These are phyloP conservation scores for Tenthredo amoena DNA, from an alignment of 2,888 invertebrate species.

Conservation along the genomic window DNA sequence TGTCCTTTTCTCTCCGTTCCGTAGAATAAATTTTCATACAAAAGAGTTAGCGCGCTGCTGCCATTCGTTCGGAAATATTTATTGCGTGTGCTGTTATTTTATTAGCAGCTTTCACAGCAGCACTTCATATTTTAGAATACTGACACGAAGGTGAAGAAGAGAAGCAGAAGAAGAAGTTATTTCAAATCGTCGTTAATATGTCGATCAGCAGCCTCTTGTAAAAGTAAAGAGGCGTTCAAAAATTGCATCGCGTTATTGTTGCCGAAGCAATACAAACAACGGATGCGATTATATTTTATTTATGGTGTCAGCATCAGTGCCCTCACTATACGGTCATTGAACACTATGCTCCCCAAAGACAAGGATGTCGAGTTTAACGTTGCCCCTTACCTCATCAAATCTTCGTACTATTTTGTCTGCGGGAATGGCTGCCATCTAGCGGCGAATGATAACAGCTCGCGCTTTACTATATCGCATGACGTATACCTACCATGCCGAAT, in stretches of 20 bases:
- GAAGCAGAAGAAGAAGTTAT: not conserved
- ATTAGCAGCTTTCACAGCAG: not conserved
- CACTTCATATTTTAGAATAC: not conserved
- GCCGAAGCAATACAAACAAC: constrained; percentile 75
- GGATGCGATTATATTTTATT: constrained; percentile 81
- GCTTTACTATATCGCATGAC: not conserved
- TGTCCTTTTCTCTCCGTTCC: not conserved
- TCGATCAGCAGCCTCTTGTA: constrained; percentile 69
- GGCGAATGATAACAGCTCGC: constrained; percentile 27
- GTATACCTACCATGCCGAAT: not conserved
- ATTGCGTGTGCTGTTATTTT: not conserved
- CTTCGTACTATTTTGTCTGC: constrained; percentile 48
- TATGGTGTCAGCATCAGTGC: constrained; percentile 90
- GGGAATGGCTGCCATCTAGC: constrained; percentile 67
- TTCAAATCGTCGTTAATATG: not conserved
- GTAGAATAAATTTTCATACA: not conserved
- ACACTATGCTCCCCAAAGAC: constrained; percentile 93
- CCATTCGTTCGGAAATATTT: not conserved
- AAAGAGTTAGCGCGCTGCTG: not conserved
- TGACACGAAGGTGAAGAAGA: not conserved
- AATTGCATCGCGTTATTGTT: constrained; percentile 86
- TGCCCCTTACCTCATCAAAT: constrained; percentile 50
- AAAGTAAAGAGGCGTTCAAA: constrained; percentile 89
- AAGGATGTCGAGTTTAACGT: constrained; percentile 81
- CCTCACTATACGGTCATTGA: constrained; percentile 93